Percentiles rank a stretch among this genome's conserved stretches.
These are phyloP conservation scores for Tinamus guttatus DNA, from an alignment of 2,113 vertebrate genomes.

Conservation along the genomic window DNA sequence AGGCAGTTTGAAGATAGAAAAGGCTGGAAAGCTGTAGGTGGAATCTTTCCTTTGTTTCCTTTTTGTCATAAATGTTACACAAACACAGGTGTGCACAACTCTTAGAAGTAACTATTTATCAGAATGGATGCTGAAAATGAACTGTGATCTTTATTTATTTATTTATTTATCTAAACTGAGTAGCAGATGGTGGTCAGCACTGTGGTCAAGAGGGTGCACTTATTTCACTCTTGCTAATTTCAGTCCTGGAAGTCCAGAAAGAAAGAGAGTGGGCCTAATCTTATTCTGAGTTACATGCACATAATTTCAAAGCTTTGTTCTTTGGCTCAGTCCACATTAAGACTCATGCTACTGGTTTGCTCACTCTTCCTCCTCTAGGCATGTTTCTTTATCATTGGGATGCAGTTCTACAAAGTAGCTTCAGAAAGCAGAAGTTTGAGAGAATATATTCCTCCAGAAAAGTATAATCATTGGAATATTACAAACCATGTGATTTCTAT, in stretches of 20 bases:
- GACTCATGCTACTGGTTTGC: fast-evolving
- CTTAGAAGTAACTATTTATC: not conserved
- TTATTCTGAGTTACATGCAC: fast-evolving
- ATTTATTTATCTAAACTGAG: not conserved
- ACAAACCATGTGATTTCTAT: not conserved
- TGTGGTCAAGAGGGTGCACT: not conserved
- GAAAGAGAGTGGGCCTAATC: not conserved
- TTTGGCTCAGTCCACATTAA: not conserved
- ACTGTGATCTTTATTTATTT: not conserved
- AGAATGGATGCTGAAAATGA: not conserved
- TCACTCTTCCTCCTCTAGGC: not conserved
- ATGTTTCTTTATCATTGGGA: not conserved
- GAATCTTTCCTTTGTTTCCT: not conserved
- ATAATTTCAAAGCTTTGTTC: not conserved
- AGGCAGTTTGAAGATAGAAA: not conserved
- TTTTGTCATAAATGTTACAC: not conserved
- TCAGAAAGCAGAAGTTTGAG: not conserved
- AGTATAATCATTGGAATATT: not conserved
- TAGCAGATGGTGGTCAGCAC: not conserved
- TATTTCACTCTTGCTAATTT: not conserved
- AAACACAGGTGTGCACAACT: not conserved
- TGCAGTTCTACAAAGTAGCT: not conserved
- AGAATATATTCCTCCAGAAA: not conserved
- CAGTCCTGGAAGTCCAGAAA: not conserved
- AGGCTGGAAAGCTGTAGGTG: not conserved